Base-by-base conservation (phyloP, 2,113 vertebrate genomes). In the Ramphastos sulfuratus region DNA sequence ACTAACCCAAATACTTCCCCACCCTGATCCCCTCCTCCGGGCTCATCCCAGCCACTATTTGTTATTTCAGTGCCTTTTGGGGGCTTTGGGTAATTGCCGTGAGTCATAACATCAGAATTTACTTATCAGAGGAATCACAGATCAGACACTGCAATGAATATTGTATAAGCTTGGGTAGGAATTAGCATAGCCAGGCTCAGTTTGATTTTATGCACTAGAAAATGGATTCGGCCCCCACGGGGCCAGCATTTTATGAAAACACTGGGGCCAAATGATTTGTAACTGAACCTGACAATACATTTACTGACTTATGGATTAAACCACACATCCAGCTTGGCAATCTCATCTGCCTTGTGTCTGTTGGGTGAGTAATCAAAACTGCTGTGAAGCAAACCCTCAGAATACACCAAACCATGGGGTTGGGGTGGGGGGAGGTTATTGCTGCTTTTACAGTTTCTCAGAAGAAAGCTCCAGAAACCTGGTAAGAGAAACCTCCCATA, bases 101-200 rank as follows among this genome's bases (percentile, higher is more conserved):
- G 86, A 94, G 95, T 92, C 87, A 85, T 71, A 96, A 95, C 82
- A 93, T 24, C 82, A 92, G 91, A 93, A 91, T 90, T 94, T 83
- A 85, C 87, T 90, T 83, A 90, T 95, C 94, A 90, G 93, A 90
- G 78, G 69, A 83, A 92, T 94, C 93, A 56, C 54, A 65, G 85
- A 87, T 94, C 85, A 93, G 89, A 75, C 89, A 31, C 59, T 52
- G 73, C 76, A 28, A 95, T 96, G 94, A 96, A 95, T 91, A 92
- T 94, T 92, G 90, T 94, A 96, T 91, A 90, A 94, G 93, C 69
- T 15, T 12, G 71, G 85, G 77, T 81, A 52, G 86, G 59, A 93
- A 96, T 92, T 91, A 96, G 91, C 94, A 91, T 55, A 92, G 79
- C 77, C 12, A 11, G 65, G 70, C 79, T 93, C 42, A 9, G 91